Conservation (phyloP, 2,113 vertebrate species). For the Columba livia region DNA sequence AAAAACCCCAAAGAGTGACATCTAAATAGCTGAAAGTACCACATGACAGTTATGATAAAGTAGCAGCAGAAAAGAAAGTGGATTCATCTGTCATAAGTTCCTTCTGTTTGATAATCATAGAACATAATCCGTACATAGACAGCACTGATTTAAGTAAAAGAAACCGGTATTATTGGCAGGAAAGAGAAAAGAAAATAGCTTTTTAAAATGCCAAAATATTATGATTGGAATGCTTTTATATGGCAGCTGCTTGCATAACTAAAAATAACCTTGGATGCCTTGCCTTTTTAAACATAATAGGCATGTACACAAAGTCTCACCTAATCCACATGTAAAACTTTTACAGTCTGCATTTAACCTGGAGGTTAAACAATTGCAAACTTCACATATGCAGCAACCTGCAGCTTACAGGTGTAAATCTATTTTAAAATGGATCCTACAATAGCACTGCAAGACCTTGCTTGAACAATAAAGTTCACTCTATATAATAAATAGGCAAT, state of each 20-base stretch:
- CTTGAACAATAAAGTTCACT: neutral
- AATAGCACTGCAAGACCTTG: neutral
- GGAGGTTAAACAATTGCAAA: constrained; percentile 3
- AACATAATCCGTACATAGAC: neutral
- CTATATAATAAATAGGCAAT: neutral
- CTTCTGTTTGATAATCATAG: constrained; percentile 49
- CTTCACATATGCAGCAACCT: neutral
- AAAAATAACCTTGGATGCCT: neutral
- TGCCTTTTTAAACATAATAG: neutral
- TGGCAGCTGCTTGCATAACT: neutral
- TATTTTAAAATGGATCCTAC: neutral
- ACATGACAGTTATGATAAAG: constrained; percentile 35
- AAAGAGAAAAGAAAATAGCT: constrained; percentile 18
- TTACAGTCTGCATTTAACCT: neutral
- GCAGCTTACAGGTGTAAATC: constrained; percentile 6
- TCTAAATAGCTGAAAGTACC: constrained; percentile 27
- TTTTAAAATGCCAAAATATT: constrained; percentile 23
- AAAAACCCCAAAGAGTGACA: neutral
- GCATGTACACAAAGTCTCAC: neutral
- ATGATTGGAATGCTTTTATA: constrained; percentile 7
- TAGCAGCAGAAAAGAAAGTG: constrained; percentile 14
- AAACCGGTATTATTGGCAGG: constrained; percentile 7
- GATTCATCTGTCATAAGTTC: constrained; percentile 33
- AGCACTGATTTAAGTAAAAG: constrained; percentile 24
- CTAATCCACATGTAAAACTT: neutral